Evolutionary conservation across 2,797 vertebrate species (phyloP), one percentile per base, ranked within the genome.

Genomic region (Myripristis murdjan): DNA sequence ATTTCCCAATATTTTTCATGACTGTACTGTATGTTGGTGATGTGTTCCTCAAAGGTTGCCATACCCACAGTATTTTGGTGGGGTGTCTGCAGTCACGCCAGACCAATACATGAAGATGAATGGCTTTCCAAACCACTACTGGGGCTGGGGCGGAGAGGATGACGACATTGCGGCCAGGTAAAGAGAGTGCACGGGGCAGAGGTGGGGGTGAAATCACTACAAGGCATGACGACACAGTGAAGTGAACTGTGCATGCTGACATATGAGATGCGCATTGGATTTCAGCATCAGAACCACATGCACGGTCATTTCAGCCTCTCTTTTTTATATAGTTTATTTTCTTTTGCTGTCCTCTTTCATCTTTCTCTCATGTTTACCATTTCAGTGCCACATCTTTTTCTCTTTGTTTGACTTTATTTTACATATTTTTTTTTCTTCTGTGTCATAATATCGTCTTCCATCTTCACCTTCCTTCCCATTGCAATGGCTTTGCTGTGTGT

Each of bases 51-150:
- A 41, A 86, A 98, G 97, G 92, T 93, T 98, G 64, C 98, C 98
- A 0, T 99, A 98, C 87, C 92, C 95, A 0, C 97, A 97, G 87
- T 99, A 98, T 81, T 99, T 98, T 2, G 98, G 97, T 7, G 98
- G 98, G 0, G 97, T 98, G 49, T 98, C 97, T 0, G 97, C 97
- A 0, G 93, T 98, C 48, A 99, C 97, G 61, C 97, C 97, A 0
- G 96, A 98, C 77, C 97, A 99, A 92, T 99, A 97, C 77, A 95
- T 99, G 94, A 98, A 97, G 92, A 99, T 99, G 91, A 99, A 99
- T 0, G 98, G 98, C 72, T 99, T 99, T 74, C 98, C 98, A 39
- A 99, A 99, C 9, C 96, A 97, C 75, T 99, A 99, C 83, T 99
- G 98, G 98, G 98, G 98, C 39, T 99, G 98, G 98, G 98, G 97